phyloP scores from a whole-genome alignment of 64 coral and sea anemone genomes.

The Montipora foliosa region DNA sequence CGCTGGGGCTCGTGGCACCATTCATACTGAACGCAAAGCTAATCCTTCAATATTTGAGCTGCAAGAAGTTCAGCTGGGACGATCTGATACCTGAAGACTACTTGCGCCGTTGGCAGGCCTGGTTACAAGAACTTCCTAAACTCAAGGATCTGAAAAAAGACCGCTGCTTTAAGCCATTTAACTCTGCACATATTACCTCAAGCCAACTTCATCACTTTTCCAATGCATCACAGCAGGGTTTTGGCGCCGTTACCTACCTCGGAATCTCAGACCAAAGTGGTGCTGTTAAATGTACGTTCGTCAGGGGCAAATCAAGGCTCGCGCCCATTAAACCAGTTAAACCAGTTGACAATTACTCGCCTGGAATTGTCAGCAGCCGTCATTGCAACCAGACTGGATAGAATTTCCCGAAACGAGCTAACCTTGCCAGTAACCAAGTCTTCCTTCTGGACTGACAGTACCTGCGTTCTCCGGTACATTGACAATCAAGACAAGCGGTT shows the following conservation, averaged over 20 bases:
- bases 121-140: conserved; percentile 8
- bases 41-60: too few relatives aligned
- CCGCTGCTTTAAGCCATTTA: conserved; percentile 18
- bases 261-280: conserved; percentile 2
- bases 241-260: not conserved
- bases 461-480: too few relatives aligned
- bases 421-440: not conserved
- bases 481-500: too few relatives aligned
- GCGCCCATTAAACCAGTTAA: conserved; percentile 10
- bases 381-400: conserved; percentile 21
- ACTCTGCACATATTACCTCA: not conserved
- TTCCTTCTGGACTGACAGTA: too few relatives aligned
- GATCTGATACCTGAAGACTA: too few relatives aligned
- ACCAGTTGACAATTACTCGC: not conserved
- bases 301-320: conserved; percentile 39
- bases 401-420: not conserved
- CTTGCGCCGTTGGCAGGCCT: too few relatives aligned
- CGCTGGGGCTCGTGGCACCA: too few relatives aligned
- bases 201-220: not conserved
- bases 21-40: too few relatives aligned
- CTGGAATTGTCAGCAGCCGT: conserved; percentile 41
- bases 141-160: not conserved
- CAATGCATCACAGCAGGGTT: too few relatives aligned
- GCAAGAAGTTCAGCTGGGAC: too few relatives aligned
- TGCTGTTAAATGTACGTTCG: not conserved